A percentile compares a stretch with the other conserved stretches of the same genome.
Evolutionary conservation across 2,888 invertebrate genomes (phyloP).

Genomic region (Drosophila colorata): DNA sequence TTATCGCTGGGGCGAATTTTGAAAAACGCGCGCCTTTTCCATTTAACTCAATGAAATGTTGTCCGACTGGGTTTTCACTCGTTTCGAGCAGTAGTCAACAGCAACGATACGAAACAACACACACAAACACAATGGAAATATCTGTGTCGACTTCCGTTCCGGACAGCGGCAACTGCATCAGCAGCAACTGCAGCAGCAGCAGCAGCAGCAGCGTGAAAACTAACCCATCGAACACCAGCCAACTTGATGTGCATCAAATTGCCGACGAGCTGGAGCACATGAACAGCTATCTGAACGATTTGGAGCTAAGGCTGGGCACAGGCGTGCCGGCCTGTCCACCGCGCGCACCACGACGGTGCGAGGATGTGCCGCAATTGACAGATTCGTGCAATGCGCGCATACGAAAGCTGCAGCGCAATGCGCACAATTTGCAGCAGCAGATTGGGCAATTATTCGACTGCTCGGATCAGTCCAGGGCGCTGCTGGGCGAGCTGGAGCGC

Average conservation of each 20-base stretch:
- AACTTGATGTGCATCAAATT: neutral
- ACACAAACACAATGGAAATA: neutral
- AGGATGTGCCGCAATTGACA: neutral
- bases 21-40: neutral
- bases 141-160: neutral
- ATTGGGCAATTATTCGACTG: neutral
- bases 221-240: neutral
- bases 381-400: neutral
- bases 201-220: neutral
- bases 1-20: neutral
- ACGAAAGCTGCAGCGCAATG: neutral
- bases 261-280: neutral
- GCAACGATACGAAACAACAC: neutral
- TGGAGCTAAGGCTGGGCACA: neutral
- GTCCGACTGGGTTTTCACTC: neutral
- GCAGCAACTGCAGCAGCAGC: neutral
- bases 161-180: neutral
- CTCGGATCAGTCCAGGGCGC: neutral
- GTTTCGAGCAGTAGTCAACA: neutral
- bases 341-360: neutral
- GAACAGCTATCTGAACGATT: neutral
- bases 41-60: neutral
- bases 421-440: neutral
- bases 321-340: slow-evolving; percentile 1
- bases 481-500: neutral